Evolutionary conservation across 2,797 vertebrate species (phyloP).

Genomic region (Manis pentadactyla): DNA sequence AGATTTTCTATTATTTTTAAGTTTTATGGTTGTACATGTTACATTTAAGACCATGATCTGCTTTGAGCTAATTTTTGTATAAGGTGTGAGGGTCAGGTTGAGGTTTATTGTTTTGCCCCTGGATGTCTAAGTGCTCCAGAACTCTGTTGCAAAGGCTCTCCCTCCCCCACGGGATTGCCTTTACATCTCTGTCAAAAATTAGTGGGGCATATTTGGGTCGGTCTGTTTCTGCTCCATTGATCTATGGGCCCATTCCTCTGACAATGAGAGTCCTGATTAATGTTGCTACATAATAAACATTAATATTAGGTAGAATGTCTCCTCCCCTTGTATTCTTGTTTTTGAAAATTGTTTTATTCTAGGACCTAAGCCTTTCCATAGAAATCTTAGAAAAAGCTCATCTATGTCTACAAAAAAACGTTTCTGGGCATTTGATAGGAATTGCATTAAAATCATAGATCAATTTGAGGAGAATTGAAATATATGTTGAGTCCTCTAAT

Average conservation of each 20-base stretch:
- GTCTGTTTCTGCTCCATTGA: neutral
- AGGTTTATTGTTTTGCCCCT: neutral
- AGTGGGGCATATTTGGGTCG: neutral
- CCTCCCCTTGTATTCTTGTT: neutral
- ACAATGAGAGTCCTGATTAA: neutral
- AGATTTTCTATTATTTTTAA: neutral
- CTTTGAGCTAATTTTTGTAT: neutral
- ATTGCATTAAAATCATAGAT: slow-evolving; percentile 1
- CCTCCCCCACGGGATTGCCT: neutral
- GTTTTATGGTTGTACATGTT: neutral
- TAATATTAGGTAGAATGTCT: neutral
- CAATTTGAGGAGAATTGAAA: neutral
- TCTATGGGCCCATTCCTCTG: neutral
- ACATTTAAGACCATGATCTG: neutral
- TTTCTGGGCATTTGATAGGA: neutral
- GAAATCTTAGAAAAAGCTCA: neutral
- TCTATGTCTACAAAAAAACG: neutral
- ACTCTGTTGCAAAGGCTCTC: neutral
- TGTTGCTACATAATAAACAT: neutral
- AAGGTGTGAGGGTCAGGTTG: neutral
- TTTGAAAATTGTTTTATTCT: neutral
- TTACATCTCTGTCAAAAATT: neutral
- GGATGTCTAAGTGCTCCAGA: neutral
- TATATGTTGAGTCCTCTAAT: slow-evolving; percentile 1
- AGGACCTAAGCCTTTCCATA: neutral